Evolutionary conservation across 2,888 invertebrate species (phyloP).

Genomic region (Aspidiotus destructor): DNA sequence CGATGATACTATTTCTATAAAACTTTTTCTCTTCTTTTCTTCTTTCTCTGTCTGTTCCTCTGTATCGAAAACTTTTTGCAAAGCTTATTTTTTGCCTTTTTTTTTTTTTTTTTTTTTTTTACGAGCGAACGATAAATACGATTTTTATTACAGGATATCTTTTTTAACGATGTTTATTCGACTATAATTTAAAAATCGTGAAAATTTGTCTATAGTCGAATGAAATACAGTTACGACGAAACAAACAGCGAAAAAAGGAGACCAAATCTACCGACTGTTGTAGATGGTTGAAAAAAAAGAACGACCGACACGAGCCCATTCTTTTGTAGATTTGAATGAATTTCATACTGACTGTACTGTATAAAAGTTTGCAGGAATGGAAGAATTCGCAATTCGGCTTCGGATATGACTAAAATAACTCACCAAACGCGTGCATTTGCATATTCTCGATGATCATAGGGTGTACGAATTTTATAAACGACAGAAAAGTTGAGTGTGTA

Average conservation of each 20-base stretch:
- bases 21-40: slow-evolving; percentile 9
- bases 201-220: slow-evolving; percentile 15
- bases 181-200: slow-evolving; percentile 15
- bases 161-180: slow-evolving; percentile 16
- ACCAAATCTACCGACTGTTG: background rate
- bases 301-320: too few relatives aligned
- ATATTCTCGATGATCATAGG: too few relatives aligned
- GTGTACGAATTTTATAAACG: too few relatives aligned
- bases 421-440: too few relatives aligned
- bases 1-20: slow-evolving; percentile 6
- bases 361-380: too few relatives aligned
- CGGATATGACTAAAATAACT: too few relatives aligned
- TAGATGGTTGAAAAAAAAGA: too few relatives aligned
- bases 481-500: too few relatives aligned
- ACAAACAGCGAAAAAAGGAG: background rate
- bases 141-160: slow-evolving; percentile 17
- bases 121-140: background rate
- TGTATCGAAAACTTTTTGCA: slow-evolving; percentile 6
- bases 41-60: slow-evolving; percentile 9
- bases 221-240: background rate
- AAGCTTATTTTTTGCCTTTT: slow-evolving; percentile 18
- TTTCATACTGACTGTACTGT: too few relatives aligned
- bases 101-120: slow-evolving; percentile 4
- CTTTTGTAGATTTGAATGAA: too few relatives aligned
- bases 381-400: too few relatives aligned